phyloP scores from a whole-genome alignment of 2,113 vertebrate genomes.

The Merops nubicus region DNA sequence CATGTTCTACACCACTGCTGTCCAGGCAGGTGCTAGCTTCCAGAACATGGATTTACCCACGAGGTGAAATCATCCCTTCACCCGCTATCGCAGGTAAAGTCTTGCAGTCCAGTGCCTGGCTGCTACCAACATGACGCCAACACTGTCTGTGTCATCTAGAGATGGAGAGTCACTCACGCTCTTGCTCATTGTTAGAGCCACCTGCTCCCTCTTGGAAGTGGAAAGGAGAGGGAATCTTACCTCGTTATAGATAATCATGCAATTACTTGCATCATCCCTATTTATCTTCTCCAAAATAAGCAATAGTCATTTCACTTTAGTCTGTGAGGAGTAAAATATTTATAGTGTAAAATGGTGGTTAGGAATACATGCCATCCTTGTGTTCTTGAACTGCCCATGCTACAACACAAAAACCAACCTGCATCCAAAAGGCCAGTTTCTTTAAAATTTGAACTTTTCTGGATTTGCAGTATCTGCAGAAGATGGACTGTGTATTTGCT shows the following conservation, averaged over 20 bases:
- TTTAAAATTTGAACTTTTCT: not conserved
- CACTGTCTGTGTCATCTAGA: too few relatives aligned
- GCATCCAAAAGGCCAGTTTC: not conserved
- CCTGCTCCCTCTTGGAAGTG: not conserved
- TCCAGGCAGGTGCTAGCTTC: not conserved
- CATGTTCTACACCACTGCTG: not conserved
- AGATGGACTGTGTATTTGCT: not conserved
- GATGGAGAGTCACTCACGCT: not conserved
- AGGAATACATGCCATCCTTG: not conserved
- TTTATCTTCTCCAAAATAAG: not conserved
- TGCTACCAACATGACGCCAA: not conserved
- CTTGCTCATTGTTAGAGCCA: not conserved
- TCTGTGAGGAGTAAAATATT: not conserved
- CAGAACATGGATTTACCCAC: not conserved
- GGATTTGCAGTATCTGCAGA: not conserved
- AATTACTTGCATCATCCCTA: not conserved
- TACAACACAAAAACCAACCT: not conserved
- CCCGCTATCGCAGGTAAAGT: not conserved
- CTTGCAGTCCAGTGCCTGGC: not conserved
- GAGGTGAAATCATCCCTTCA: not conserved
- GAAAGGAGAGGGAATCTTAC: not conserved
- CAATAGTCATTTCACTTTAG: not conserved
- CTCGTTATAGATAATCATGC: not conserved
- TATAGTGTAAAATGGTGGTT: not conserved
- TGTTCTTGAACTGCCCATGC: not conserved